Evolutionary conservation across 2,797 vertebrate species (phyloP).

Genomic region (Arnoldichthys spilopterus): DNA sequence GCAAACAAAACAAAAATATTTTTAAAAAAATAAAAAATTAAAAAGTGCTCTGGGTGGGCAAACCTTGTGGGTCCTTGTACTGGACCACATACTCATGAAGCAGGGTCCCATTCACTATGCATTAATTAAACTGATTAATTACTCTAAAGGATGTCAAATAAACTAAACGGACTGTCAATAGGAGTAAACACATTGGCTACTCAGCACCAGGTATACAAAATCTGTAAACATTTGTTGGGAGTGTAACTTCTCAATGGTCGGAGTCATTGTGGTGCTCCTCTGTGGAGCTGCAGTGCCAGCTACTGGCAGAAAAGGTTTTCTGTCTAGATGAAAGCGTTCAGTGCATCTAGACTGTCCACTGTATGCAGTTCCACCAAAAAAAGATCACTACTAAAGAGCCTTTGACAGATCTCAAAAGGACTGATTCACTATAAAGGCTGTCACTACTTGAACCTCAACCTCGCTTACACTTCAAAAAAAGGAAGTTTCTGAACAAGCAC

Average conservation of each 20-base stretch:
- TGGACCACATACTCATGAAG: background rate
- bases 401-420: background rate
- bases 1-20: background rate
- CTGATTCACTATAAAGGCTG: background rate
- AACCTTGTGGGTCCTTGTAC: background rate
- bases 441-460: no score
- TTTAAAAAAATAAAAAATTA: no score
- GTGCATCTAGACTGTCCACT: background rate
- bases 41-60: slow-evolving; percentile 21
- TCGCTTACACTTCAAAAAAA: no score
- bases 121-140: background rate
- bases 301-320: slow-evolving; percentile 1
- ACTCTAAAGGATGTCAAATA: background rate
- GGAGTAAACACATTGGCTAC: slow-evolving; percentile 28
- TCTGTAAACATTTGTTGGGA: slow-evolving; percentile 52
- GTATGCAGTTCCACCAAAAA: background rate
- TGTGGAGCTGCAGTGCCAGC: slow-evolving; percentile 11
- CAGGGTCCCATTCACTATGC: background rate
- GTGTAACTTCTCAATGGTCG: slow-evolving; percentile 29
- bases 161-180: slow-evolving; percentile 14
- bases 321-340: background rate
- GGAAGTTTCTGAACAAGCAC: background rate
- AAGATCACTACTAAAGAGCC: background rate
- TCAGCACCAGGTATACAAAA: slow-evolving; percentile 37
- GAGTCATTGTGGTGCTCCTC: slow-evolving; percentile 11